A percentile compares a stretch with the other conserved stretches of the same genome.
These are phyloP conservation scores for Clarias pachynema DNA, from an alignment of 2,797 vertebrate species.

Conservation along the genomic window DNA sequence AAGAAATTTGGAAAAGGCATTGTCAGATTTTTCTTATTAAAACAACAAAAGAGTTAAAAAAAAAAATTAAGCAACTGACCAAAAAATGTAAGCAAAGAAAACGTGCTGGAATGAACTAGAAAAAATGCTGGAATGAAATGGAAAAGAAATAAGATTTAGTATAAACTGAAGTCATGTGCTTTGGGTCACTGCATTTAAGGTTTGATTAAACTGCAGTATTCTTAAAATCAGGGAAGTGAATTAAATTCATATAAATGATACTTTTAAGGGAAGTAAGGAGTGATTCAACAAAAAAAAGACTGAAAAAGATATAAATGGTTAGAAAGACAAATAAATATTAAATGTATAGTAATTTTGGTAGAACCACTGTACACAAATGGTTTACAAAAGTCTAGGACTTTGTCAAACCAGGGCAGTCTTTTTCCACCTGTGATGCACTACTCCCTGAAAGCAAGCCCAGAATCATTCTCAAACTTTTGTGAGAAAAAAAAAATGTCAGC, in stretches of 20 bases:
- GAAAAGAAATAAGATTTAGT: background rate
- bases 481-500: background rate
- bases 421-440: background rate
- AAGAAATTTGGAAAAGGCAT: background rate
- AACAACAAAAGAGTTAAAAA: background rate
- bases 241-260: background rate
- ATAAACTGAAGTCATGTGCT: background rate
- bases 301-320: background rate
- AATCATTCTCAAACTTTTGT: background rate
- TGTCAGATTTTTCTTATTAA: background rate
- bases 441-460: background rate
- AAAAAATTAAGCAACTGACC: background rate
- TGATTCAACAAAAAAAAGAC: background rate
- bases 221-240: background rate
- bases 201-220: background rate
- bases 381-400: background rate
- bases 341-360: background rate
- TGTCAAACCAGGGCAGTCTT: background rate
- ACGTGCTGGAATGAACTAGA: background rate
- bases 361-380: background rate
- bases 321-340: too few relatives aligned
- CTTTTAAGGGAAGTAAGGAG: background rate
- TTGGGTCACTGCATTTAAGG: background rate
- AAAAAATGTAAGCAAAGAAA: background rate
- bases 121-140: background rate